Conservation (phyloP, 2,888 invertebrate genomes). For the Dusona sp. region DNA sequence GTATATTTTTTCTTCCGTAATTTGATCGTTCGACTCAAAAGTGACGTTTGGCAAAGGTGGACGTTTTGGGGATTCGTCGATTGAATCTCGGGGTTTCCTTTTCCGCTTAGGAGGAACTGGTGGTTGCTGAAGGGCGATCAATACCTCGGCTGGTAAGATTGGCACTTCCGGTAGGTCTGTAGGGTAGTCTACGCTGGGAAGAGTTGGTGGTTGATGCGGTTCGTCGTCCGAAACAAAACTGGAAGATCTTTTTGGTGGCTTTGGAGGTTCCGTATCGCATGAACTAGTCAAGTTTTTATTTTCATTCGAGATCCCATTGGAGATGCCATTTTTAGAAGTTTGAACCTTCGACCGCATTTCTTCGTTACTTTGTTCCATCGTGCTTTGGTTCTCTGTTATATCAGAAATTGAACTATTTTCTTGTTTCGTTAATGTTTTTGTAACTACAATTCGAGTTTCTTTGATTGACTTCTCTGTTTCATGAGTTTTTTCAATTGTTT, state of each 20-base stretch:
- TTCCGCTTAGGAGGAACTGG: conserved; percentile 69
- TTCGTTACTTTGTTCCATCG: conserved; percentile 30
- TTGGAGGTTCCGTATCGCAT: conserved; percentile 50
- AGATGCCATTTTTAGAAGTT: conserved; percentile 20
- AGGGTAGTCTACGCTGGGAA: conserved; percentile 73
- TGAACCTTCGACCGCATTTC: neutral
- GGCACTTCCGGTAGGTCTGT: conserved; percentile 71
- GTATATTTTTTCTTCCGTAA: conserved; percentile 55
- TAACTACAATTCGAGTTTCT: conserved; percentile 48
- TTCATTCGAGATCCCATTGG: conserved; percentile 27
- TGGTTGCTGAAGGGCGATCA: conserved; percentile 54
- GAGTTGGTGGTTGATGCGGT: conserved; percentile 70
- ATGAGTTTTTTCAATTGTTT: conserved; percentile 29
- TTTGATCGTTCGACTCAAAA: conserved; percentile 18
- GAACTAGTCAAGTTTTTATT: neutral
- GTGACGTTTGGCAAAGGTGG: conserved; percentile 71
- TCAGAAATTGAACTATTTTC: conserved; percentile 40
- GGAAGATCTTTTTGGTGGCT: conserved; percentile 71
- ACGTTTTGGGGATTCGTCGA: conserved; percentile 65
- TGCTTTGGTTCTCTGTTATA: conserved; percentile 50
- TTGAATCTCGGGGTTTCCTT: conserved; percentile 49
- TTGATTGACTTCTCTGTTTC: conserved; percentile 41
- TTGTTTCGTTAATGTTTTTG: conserved; percentile 35
- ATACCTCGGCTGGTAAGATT: conserved; percentile 65
- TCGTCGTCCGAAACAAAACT: conserved; percentile 72